These are phyloP conservation scores for Dolichoris vasculosae DNA, from an alignment of 1,140 invertebrate genomes.

Conservation along the genomic window DNA sequence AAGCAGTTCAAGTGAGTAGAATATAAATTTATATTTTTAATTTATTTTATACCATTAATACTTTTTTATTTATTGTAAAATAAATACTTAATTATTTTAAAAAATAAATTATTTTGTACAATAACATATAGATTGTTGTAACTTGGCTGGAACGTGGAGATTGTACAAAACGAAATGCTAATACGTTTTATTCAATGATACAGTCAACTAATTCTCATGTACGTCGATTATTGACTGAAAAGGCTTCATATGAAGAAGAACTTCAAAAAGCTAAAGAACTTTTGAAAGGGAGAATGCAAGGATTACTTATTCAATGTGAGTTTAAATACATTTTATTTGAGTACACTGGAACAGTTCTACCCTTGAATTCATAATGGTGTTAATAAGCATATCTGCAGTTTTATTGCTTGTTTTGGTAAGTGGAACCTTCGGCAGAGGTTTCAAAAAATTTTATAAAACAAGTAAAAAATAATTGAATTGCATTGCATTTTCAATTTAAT, in stretches of 20 bases:
- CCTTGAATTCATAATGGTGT: constrained; percentile 39
- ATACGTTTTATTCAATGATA: constrained; percentile 94
- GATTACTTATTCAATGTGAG: constrained; percentile 90
- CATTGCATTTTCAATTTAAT: constrained; percentile 30
- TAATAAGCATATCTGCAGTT: constrained; percentile 63
- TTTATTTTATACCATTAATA: not conserved
- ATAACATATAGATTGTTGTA: constrained; percentile 81
- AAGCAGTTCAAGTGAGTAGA: constrained; percentile 80
- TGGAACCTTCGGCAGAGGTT: constrained; percentile 51
- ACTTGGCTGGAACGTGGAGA: constrained; percentile 94
- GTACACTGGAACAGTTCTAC: constrained; percentile 49
- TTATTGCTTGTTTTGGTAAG: constrained; percentile 69
- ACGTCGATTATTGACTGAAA: constrained; percentile 87
- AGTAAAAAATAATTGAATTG: not conserved
- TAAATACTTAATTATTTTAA: not conserved
- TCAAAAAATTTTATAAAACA: constrained; percentile 40
- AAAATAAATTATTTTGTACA: not conserved
- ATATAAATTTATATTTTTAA: not conserved
- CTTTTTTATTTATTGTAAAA: not conserved
- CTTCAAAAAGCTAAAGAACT: constrained; percentile 85
- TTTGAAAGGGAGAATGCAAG: constrained; percentile 86
- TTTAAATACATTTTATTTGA: constrained; percentile 62
- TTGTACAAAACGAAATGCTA: constrained; percentile 90
- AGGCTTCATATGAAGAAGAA: constrained; percentile 90
- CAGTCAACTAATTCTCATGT: constrained; percentile 95